Base-by-base conservation (phyloP, 2,888 invertebrate genomes). In the Drosophila suboccidentalis region DNA sequence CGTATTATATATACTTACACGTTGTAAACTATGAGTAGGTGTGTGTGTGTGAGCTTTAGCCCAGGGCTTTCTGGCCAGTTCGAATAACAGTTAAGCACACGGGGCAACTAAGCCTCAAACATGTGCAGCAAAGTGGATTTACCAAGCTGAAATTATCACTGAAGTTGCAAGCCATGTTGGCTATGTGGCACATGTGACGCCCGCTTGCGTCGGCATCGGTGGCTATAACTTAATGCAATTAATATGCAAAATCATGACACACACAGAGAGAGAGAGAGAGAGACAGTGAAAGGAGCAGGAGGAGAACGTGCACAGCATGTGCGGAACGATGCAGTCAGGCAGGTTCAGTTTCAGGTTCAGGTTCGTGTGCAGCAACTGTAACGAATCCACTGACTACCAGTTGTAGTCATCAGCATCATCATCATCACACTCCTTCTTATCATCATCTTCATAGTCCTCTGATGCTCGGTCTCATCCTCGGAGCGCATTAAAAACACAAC, bases 221-320 rank as follows among this genome's bases (percentile, higher is more conserved):
- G 78, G 87, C 80, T 83, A 90, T 91, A 90, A 82, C 91, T 90
- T 91, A 90, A 90, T 90, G 91, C 89, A 91, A 90, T 90, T 91
- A 90, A 91, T 91, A 91, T 90, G 90, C 91, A 90, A 90, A 91
- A 79, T 91, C 84, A 90, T 91, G 91, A 90, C 89, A 90, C 71
- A 69, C 53, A 66, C 46, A 22, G 9, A n/a, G 10, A 11, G 2
- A 57, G n/a, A 47, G 26, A 13, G 32, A 3, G 29, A 11, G 19
- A 19, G 41, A n/a, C 17, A 5, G 13, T 19, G 11, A 22, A 34
- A 19, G 53, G 34, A 34, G 9, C 15, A 36, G 57, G 46, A 34
- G n/a, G 66, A 76, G 76, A 71, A 88, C 85, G 85, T 85, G 85
- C 90, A 74, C 90, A 85, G 90, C 89, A 90, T 86, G 85, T 88